Percentiles rank a stretch among this genome's conserved stretches.
phyloP scores from a whole-genome alignment of 2,888 invertebrate genomes.

The Ochlodes sylvanus region DNA sequence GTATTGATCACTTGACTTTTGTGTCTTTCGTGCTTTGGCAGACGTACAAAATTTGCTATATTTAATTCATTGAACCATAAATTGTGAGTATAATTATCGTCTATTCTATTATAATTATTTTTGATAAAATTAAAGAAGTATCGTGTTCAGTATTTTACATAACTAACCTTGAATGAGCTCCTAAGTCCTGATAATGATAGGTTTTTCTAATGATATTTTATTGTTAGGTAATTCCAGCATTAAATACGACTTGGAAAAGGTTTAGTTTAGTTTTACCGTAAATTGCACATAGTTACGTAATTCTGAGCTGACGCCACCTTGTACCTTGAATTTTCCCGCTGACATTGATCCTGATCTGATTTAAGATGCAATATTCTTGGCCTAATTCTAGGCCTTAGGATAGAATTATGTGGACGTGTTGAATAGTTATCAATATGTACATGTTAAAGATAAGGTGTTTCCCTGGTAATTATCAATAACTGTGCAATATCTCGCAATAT shows the following conservation, averaged over 20 bases:
- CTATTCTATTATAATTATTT: not conserved
- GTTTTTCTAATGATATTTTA: conserved; percentile 1
- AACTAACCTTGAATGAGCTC: not conserved
- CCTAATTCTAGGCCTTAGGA: conserved; percentile 11
- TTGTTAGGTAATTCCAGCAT: conserved; percentile 9
- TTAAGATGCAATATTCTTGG: conserved; percentile 40
- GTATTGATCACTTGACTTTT: conserved; percentile 37
- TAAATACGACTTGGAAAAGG: not conserved
- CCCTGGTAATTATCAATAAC: not conserved
- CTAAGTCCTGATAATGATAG: not conserved
- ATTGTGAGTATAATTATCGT: conserved; percentile 32
- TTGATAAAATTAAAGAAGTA: conserved; percentile 10
- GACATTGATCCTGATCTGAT: conserved; percentile 75
- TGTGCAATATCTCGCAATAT: conserved; percentile 29
- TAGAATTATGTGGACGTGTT: not conserved
- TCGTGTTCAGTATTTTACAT: not conserved
- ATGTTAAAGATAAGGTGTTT: not conserved
- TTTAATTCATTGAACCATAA: conserved; percentile 31
- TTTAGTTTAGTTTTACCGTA: conserved; percentile 13
- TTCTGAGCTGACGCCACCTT: conserved; percentile 68
- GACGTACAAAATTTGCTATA: conserved; percentile 38
- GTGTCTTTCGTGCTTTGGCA: conserved; percentile 43
- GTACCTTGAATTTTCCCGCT: conserved; percentile 65
- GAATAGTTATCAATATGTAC: not conserved
- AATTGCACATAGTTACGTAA: conserved; percentile 73